These are phyloP conservation scores for Enhydra lutris DNA, from an alignment of 2,113 vertebrate species.

Conservation along the genomic window DNA sequence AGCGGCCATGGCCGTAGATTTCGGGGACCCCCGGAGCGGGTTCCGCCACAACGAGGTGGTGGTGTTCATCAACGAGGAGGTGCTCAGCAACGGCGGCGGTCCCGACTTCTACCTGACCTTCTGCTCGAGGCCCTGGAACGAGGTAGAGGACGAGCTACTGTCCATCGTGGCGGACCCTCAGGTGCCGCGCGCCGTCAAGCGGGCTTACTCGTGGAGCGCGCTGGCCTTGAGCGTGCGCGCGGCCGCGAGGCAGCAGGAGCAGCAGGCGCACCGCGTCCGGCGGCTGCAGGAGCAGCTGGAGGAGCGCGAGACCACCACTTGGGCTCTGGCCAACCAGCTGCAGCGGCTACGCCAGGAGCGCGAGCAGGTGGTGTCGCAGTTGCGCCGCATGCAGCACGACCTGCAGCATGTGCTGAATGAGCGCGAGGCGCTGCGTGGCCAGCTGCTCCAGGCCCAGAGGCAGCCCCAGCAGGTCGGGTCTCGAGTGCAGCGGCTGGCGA, in stretches of 20 bases:
- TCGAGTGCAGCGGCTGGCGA: accelerated
- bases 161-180: background rate
- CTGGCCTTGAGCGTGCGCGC: background rate
- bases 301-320: background rate
- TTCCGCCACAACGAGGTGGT: constrained; percentile 26
- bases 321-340: background rate
- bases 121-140: background rate
- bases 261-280: accelerated
- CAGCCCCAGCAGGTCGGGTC: background rate
- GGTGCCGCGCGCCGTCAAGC: background rate
- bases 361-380: background rate
- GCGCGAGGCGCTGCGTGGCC: background rate
- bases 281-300: background rate
- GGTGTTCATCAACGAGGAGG: constrained; percentile 29
- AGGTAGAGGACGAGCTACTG: background rate
- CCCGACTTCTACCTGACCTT: background rate
- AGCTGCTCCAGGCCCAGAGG: background rate
- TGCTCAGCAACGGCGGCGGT: background rate
- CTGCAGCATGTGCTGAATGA: background rate
- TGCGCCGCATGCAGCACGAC: accelerated
- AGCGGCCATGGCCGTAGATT: background rate
- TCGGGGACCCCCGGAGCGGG: background rate
- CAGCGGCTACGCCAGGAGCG: background rate
- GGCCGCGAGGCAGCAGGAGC: background rate
- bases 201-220: constrained; percentile 28